These are phyloP conservation scores for Ornithoptera priamus DNA, from an alignment of 2,888 invertebrate genomes.

Conservation along the genomic window DNA sequence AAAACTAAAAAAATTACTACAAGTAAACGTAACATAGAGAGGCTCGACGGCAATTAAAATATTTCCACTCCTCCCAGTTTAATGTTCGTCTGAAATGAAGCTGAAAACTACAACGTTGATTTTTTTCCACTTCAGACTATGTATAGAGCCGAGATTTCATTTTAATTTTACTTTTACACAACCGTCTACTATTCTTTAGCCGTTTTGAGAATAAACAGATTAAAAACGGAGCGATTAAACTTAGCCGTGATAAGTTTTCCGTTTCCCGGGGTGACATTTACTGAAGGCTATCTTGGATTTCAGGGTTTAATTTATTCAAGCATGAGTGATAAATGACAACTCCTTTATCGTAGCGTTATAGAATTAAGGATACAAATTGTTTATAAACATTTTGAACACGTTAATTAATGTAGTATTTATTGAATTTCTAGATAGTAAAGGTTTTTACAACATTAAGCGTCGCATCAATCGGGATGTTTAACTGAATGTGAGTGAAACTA, in stretches of 20 bases:
- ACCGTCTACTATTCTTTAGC: conserved; percentile 5
- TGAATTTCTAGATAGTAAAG: background rate
- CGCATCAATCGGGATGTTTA: background rate
- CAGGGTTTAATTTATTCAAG: conserved; percentile 16
- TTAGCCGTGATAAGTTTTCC: conserved; percentile 9
- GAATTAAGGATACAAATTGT: background rate
- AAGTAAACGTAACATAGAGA: background rate
- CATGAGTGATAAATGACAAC: conserved; percentile 2
- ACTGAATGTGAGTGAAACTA: background rate
- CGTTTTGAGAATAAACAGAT: conserved; percentile 8
- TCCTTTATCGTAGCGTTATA: conserved; percentile 3
- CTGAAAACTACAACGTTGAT: conserved; percentile 5
- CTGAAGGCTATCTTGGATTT: conserved; percentile 8
- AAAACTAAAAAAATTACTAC: too few relatives aligned
- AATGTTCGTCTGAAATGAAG: conserved; percentile 3
- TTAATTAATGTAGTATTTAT: background rate
- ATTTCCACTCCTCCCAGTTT: background rate
- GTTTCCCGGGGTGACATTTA: conserved; percentile 4
- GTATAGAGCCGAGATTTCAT: background rate
- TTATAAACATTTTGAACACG: background rate
- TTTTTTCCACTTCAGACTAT: conserved; percentile 5
- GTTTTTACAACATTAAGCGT: background rate
- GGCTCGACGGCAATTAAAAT: conserved; percentile 1
- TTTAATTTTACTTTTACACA: conserved; percentile 8
- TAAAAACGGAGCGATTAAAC: conserved; percentile 8